Conservation (phyloP, 2,888 invertebrate genomes). For the Cataglyphis cursor region DNA sequence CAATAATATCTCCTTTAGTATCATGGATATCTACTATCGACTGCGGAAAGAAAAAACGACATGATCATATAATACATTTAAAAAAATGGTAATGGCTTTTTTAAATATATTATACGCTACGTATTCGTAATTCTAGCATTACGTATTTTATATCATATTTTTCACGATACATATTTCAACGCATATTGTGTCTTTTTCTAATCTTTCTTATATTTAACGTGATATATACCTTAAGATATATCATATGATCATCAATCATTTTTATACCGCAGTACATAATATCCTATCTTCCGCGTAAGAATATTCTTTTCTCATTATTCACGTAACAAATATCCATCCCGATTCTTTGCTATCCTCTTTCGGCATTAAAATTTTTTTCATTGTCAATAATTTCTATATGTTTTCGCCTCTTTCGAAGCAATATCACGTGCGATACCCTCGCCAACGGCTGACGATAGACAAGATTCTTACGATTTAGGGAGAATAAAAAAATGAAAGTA, state of each 20-base stretch:
- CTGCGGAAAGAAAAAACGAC: not conserved
- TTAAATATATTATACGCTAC: not conserved
- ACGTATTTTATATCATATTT: constrained; percentile 2
- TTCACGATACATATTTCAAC: not conserved
- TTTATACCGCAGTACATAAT: not conserved
- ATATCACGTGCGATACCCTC: constrained; percentile 31
- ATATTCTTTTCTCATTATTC: not conserved
- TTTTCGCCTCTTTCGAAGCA: constrained; percentile 22
- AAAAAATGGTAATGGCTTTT: constrained; percentile 12
- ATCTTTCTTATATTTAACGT: not conserved
- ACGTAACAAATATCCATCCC: constrained; percentile 7
- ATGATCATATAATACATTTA: constrained; percentile 4
- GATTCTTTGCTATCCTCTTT: constrained; percentile 4
- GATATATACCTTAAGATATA: not conserved
- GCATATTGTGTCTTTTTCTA: constrained; percentile 6
- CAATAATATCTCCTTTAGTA: not conserved
- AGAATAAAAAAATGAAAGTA: constrained; percentile 56
- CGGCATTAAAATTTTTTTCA: constrained; percentile 14
- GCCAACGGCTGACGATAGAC: constrained; percentile 42
- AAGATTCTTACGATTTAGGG: constrained; percentile 20
- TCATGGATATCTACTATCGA: not conserved
- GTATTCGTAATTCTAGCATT: constrained; percentile 16
- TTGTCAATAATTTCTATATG: constrained; percentile 14
- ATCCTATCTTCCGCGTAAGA: not conserved
- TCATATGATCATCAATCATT: constrained; percentile 21